Evolutionary conservation across 1,140 invertebrate genomes (phyloP).

Genomic region (Notospermus geniculatus): DNA sequence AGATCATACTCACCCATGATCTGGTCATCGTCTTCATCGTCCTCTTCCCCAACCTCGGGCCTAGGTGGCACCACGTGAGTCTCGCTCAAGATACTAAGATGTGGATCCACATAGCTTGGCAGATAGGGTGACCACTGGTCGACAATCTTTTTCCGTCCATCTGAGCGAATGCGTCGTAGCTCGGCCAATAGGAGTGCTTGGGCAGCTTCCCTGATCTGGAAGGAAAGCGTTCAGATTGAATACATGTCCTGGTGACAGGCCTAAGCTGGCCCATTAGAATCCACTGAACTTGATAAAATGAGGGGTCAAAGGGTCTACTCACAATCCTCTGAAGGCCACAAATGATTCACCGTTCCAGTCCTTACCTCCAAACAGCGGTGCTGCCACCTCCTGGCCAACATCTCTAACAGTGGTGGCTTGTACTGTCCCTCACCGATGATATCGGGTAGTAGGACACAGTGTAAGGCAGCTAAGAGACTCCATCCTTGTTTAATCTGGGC

Average conservation of each 20-base stretch:
- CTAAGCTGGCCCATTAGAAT: too few relatives aligned
- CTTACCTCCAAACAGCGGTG: constrained; percentile 93
- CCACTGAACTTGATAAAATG: too few relatives aligned
- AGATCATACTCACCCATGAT: constrained; percentile 11
- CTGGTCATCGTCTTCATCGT: constrained; percentile 67
- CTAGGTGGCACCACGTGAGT: constrained; percentile 23
- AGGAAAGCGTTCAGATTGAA: constrained; percentile 4
- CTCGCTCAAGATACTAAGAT: constrained; percentile 56
- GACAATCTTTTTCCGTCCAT: constrained; percentile 86
- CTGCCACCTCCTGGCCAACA: constrained; percentile 96
- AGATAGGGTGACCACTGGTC: constrained; percentile 94
- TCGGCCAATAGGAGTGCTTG: constrained; percentile 94
- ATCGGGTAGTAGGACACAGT: constrained; percentile 93
- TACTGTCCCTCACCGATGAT: constrained; percentile 72
- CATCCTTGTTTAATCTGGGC: constrained; percentile 65
- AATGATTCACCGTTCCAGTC: too few relatives aligned
- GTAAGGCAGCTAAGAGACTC: constrained; percentile 90
- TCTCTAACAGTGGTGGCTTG: constrained; percentile 91
- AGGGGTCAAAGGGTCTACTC: too few relatives aligned
- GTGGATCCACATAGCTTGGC: constrained; percentile 75
- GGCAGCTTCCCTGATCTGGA: constrained; percentile 83
- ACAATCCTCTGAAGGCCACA: too few relatives aligned
- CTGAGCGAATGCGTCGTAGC: constrained; percentile 82
- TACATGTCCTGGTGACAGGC: background rate
- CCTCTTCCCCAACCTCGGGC: constrained; percentile 69